Evolutionary conservation across 2,797 vertebrate species (phyloP).

Genomic region (Gymnothorax javanicus): DNA sequence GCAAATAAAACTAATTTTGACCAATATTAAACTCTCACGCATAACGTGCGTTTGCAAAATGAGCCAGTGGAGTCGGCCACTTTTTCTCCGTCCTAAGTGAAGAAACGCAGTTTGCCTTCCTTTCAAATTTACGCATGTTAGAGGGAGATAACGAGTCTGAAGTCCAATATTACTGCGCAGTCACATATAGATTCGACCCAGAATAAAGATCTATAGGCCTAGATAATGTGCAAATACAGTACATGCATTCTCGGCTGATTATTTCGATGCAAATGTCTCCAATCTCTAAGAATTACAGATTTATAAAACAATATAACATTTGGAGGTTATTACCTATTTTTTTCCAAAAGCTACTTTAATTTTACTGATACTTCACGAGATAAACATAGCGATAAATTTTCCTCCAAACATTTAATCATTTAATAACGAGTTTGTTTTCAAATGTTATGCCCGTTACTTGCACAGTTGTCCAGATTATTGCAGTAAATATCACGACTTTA

Average conservation of each 20-base stretch:
- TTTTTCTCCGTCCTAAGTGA: not conserved
- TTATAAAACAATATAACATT: not conserved
- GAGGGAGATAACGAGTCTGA: not conserved
- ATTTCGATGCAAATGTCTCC: not conserved
- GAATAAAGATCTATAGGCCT: not conserved
- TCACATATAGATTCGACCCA: not conserved
- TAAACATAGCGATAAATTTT: not conserved
- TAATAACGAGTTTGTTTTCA: slow-evolving; percentile 12
- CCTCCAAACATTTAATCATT: not conserved
- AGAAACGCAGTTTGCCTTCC: not conserved
- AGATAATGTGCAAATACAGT: not conserved
- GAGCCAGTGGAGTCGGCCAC: not conserved
- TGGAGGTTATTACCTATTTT: not conserved
- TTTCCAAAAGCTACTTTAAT: not conserved
- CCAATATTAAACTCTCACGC: not conserved
- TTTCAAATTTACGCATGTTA: not conserved
- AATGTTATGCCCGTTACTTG: not conserved
- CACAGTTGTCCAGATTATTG: not conserved
- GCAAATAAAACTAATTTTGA: not conserved
- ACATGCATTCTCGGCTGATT: not conserved
- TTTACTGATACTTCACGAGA: no score
- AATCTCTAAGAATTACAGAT: not conserved
- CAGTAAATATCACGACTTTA: not conserved
- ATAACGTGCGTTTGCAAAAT: not conserved
- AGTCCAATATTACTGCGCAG: not conserved